Evolutionary conservation across 2,797 vertebrate genomes (phyloP).

Genomic region (Tauraco hartlaubi): DNA sequence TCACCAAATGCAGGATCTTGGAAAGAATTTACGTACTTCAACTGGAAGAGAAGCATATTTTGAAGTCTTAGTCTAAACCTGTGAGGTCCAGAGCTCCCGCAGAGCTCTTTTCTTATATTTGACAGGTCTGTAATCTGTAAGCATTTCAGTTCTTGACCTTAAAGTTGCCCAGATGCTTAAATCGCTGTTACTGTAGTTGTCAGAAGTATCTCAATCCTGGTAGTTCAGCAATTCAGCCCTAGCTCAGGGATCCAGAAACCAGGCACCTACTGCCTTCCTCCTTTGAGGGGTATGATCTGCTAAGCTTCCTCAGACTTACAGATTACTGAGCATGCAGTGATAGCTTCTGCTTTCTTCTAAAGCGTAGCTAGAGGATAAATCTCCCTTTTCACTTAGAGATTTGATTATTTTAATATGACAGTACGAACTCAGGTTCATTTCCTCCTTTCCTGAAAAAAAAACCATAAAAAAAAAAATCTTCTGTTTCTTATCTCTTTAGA

Average conservation of each 20-base stretch:
- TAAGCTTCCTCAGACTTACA: conserved; percentile 26
- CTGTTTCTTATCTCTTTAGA: neutral
- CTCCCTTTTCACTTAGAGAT: conserved; percentile 17
- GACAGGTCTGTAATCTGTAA: conserved; percentile 63
- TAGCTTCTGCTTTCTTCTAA: neutral
- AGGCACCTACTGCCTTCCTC: conserved; percentile 24
- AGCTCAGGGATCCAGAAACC: conserved; percentile 16
- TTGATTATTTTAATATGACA: conserved; percentile 22
- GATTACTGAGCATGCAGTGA: conserved; percentile 37
- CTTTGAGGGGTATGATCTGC: conserved; percentile 37
- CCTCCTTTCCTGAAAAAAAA: neutral
- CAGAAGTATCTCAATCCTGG: conserved; percentile 50
- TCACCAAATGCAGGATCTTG: neutral
- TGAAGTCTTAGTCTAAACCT: conserved; percentile 57
- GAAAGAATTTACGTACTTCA: conserved; percentile 16
- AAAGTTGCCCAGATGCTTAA: conserved; percentile 63
- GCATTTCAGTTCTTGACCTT: conserved; percentile 60
- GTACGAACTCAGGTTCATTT: neutral
- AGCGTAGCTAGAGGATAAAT: conserved; percentile 3
- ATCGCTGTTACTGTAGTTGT: conserved; percentile 25
- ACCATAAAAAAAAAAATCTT: neutral
- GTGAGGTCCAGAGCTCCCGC: conserved; percentile 23
- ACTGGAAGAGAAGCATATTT: conserved; percentile 25
- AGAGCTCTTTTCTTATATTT: conserved; percentile 47
- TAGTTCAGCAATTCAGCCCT: conserved; percentile 49